phyloP scores from a whole-genome alignment of 2,888 invertebrate species.

The Operophtera brumata region DNA sequence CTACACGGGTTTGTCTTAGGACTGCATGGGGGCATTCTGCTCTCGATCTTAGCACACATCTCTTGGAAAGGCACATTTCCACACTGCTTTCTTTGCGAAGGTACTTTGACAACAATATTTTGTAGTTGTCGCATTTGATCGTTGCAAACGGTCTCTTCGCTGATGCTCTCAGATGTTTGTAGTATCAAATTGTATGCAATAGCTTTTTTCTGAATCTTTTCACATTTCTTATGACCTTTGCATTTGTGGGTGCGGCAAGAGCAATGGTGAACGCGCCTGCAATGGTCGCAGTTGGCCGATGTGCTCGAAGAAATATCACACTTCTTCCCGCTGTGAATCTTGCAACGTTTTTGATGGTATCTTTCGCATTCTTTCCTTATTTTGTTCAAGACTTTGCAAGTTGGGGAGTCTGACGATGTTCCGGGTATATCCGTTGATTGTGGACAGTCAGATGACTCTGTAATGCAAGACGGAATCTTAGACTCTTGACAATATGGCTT shows the following conservation, averaged over 20 bases:
- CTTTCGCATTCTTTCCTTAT: slow-evolving; percentile 71
- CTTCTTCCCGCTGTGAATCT: slow-evolving; percentile 45
- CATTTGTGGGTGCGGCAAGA: slow-evolving; percentile 60
- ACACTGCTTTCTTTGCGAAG: slow-evolving; percentile 47
- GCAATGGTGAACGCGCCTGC: slow-evolving; percentile 59
- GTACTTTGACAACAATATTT: slow-evolving; percentile 70
- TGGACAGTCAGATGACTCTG: slow-evolving; percentile 49
- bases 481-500: slow-evolving; percentile 33
- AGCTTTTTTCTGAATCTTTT: slow-evolving; percentile 61
- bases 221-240: slow-evolving; percentile 53
- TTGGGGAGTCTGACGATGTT: slow-evolving; percentile 65
- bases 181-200: slow-evolving; percentile 73
- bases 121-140: slow-evolving; percentile 48
- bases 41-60: slow-evolving; percentile 53
- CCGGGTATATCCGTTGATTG: slow-evolving; percentile 57
- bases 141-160: slow-evolving; percentile 52
- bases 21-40: slow-evolving; percentile 36
- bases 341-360: slow-evolving; percentile 65
- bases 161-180: slow-evolving; percentile 69
- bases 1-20: slow-evolving; percentile 41
- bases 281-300: slow-evolving; percentile 62
- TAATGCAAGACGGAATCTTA: slow-evolving; percentile 39
- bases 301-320: slow-evolving; percentile 66
- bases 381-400: slow-evolving; percentile 65
- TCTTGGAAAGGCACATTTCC: slow-evolving; percentile 56